Percentiles rank a stretch among this genome's conserved stretches.
Conservation (phyloP, 1,140 invertebrate species). For the Drosophila subobscura region DNA sequence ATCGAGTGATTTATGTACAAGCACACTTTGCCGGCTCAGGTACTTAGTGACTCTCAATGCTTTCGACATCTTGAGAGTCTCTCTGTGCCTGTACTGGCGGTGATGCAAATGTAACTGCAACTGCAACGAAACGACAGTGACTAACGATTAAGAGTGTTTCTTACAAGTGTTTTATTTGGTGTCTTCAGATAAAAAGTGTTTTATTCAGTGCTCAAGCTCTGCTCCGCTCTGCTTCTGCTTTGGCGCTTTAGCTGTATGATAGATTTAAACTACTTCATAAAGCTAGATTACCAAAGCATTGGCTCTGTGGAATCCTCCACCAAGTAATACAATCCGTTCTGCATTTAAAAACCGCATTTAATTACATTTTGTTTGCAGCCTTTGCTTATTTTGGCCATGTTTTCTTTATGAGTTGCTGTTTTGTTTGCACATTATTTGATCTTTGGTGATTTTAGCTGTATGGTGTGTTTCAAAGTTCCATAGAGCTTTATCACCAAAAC, state of each 20-base stretch:
- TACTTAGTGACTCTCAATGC: conserved; percentile 93
- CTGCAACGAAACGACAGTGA: conserved; percentile 9
- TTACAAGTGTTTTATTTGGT: no score
- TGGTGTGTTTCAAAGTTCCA: conserved; percentile 70
- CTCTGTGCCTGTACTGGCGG: conserved; percentile 84
- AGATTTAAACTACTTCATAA: conserved; percentile 89
- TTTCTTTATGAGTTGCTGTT: conserved; percentile 43
- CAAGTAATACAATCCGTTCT: background rate
- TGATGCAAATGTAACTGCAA: conserved; percentile 12
- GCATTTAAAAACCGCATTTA: background rate
- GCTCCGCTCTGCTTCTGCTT: conserved; percentile 86
- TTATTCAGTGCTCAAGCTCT: no score
- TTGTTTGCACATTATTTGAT: conserved; percentile 82
- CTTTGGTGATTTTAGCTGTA: conserved; percentile 84
- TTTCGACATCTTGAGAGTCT: conserved; percentile 84
- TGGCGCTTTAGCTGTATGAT: conserved; percentile 98
- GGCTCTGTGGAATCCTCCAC: conserved; percentile 64
- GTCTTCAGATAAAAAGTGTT: background rate
- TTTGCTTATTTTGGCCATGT: conserved; percentile 6
- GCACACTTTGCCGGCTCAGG: conserved; percentile 85
- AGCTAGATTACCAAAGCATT: conserved; percentile 97
- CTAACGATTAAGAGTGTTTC: no score
- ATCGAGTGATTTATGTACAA: conserved; percentile 1
- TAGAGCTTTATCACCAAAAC: conserved; percentile 84
- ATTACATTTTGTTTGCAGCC: background rate